These are phyloP conservation scores for Serrognathus titanus DNA, from an alignment of 2,888 invertebrate species.

Conservation along the genomic window DNA sequence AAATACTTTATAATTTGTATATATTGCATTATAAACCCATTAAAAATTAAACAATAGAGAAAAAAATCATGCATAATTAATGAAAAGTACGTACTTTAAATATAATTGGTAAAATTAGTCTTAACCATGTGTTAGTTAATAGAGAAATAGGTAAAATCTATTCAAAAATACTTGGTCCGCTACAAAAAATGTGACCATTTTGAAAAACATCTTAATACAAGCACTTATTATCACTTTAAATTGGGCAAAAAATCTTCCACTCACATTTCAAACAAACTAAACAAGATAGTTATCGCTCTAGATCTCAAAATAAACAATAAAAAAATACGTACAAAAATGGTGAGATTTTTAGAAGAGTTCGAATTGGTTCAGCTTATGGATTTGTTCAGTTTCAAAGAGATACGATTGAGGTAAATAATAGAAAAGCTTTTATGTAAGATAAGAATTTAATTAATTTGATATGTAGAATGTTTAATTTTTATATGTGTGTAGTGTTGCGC, in stretches of 20 bases:
- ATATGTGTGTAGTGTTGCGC: too few species aligned
- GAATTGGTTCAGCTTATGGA: too few species aligned
- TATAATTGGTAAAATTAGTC: constrained; percentile 7
- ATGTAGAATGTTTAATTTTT: too few species aligned
- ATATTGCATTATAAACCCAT: too few species aligned
- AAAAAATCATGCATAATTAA: too few species aligned
- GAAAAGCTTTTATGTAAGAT: too few species aligned
- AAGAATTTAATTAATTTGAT: too few species aligned
- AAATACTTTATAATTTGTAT: too few species aligned
- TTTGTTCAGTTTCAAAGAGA: too few species aligned
- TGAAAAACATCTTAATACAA: constrained; percentile 29
- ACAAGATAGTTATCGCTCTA: constrained; percentile 13
- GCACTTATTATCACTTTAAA: constrained; percentile 31
- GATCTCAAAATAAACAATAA: not conserved
- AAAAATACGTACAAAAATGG: not conserved
- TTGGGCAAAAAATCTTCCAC: constrained; percentile 16
- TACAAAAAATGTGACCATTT: constrained; percentile 40
- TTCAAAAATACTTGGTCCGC: constrained; percentile 43
- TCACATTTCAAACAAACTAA: constrained; percentile 7
- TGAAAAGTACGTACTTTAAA: too few species aligned
- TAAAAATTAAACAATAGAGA: too few species aligned
- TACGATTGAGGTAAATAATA: too few species aligned
- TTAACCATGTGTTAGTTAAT: constrained; percentile 6
- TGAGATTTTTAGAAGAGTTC: not conserved
- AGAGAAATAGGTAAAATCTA: constrained; percentile 22